Evolutionary conservation across 2,888 invertebrate genomes (phyloP), one percentile per base, ranked within the genome.

Genomic region (Trichopoda pennipes): DNA sequence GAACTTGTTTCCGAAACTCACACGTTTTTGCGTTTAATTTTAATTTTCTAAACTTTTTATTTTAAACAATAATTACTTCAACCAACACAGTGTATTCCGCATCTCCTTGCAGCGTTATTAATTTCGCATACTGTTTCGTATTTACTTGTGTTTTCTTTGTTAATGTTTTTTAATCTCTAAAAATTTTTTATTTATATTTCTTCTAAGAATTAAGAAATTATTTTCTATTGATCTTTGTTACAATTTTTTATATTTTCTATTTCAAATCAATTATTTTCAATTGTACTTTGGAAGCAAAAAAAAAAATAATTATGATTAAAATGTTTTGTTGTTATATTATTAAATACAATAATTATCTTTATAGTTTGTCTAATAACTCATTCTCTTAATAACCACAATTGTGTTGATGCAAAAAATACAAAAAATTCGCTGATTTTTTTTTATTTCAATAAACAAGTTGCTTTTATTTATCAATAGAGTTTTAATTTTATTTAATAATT

Each of bases 241-340:
- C 28, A 28, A 28, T 28, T 28, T 4, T 28, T 28, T 44, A 12
- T 38, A 12, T 38, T 14, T 44, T 44, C 14, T 6, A 44, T 16
- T n/a, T 1, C 42, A 44, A 44, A 14, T 44, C 16, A 16, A 44
- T 44, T 38, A 38, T 38, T 38, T 38, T 44, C n/a, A 16, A 23
- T 23, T 53, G 23, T 4, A 53, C 49, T 49, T 53, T 53, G 23
- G 23, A 23, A 12, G 12, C 2, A 51, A 35, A 32, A 32, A 23
- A 35, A 56, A 17, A 35, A 56, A 38, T 19, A 58, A 17, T 38
- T 58, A 35, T n/a, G 58, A 58, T 58, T 58, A 58, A 58, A 19
- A 10, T 58, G 17, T 17, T 35, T 58, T 35, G 6, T 49, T 16
- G 51, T 53, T 53, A 3, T 53, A 6, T 21, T 21, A 19, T 23